Percentiles rank a stretch among this genome's conserved stretches.
Conservation (phyloP, 2,888 invertebrate species). For the Pediacus dermestoides region DNA sequence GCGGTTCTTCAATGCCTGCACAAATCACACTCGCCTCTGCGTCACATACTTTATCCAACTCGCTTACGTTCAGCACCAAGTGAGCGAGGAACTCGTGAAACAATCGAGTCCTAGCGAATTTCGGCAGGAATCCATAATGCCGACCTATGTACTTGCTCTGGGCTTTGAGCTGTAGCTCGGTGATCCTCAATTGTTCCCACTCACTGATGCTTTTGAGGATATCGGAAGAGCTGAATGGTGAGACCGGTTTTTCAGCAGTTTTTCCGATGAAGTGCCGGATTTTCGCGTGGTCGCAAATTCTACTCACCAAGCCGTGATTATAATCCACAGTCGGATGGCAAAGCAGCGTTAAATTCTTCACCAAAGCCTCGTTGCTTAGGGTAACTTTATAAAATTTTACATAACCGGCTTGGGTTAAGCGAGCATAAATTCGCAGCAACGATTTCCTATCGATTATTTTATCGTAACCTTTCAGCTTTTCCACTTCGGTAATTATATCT, state of each 20-base stretch:
- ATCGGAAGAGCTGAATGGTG: constrained; percentile 25
- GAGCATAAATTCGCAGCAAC: constrained; percentile 57
- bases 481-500: constrained; percentile 53
- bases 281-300: constrained; percentile 61
- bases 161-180: constrained; percentile 5
- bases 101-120: constrained; percentile 63
- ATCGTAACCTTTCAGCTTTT: constrained; percentile 42
- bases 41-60: constrained; percentile 39
- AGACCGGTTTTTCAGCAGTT: constrained; percentile 15
- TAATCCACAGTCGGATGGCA: constrained; percentile 53
- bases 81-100: constrained; percentile 70
- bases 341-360: constrained; percentile 53
- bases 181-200: constrained; percentile 24
- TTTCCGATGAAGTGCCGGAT: constrained; percentile 15
- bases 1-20: constrained; percentile 48
- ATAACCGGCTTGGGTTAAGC: constrained; percentile 57
- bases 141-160: constrained; percentile 43
- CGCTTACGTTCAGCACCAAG: constrained; percentile 50
- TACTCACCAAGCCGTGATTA: constrained; percentile 54
- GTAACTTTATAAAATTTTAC: constrained; percentile 55
- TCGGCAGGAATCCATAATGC: constrained; percentile 57
- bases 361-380: constrained; percentile 48
- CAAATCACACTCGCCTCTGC: too few species aligned
- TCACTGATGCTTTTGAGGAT: constrained; percentile 31
- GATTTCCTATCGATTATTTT: constrained; percentile 64